Conservation (phyloP, 1,140 invertebrate genomes). For the Choristoneura fumiferana region DNA sequence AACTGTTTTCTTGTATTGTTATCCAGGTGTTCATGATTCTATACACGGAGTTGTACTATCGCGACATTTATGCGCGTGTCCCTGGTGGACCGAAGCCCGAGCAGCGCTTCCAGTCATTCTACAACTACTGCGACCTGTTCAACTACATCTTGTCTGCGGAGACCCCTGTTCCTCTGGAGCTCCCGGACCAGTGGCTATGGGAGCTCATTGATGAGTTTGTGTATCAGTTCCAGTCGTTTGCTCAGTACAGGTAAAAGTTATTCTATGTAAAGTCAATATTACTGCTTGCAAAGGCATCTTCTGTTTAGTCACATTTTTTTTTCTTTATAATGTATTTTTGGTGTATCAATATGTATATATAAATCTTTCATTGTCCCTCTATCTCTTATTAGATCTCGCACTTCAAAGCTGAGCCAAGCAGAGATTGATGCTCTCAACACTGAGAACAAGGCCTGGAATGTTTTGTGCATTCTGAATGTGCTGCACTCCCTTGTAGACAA, state of each 20-base stretch:
- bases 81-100: slow-evolving; percentile 92
- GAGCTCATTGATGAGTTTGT: slow-evolving; percentile 99
- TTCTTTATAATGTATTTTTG: no score
- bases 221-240: slow-evolving; percentile 98
- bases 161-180: slow-evolving; percentile 92
- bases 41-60: slow-evolving; percentile 98
- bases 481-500: slow-evolving; percentile 98
- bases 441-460: slow-evolving; percentile 98
- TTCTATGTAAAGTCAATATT: no score
- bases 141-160: slow-evolving; percentile 96
- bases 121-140: slow-evolving; percentile 98
- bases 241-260: slow-evolving; percentile 89
- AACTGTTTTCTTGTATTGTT: not conserved
- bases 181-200: slow-evolving; percentile 99
- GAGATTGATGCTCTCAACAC: slow-evolving; percentile 90
- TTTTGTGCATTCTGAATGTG: slow-evolving; percentile 98
- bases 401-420: slow-evolving; percentile 90
- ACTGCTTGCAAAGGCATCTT: no score
- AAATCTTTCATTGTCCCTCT: no score
- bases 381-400: slow-evolving; percentile 89
- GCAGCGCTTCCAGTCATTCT: slow-evolving; percentile 97
- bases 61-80: slow-evolving; percentile 96
- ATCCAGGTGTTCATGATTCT: slow-evolving; percentile 91
- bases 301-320: no score
- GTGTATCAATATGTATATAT: no score